Conservation (phyloP, 2,888 invertebrate genomes). For the Hydrotaea diabolus region DNA sequence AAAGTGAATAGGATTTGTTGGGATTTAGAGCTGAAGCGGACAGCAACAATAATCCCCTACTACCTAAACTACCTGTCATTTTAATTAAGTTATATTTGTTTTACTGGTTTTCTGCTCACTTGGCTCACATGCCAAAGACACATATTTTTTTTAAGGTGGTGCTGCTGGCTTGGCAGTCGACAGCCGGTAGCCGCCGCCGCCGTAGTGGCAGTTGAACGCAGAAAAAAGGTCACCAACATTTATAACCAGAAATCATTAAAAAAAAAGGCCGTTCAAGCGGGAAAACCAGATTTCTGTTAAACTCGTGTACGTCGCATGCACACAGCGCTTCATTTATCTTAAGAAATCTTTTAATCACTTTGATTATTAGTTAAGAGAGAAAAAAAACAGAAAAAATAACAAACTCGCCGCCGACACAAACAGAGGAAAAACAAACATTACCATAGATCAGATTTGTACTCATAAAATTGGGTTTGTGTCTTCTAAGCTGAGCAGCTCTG, state of each 20-base stretch:
- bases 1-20: slow-evolving; percentile 2
- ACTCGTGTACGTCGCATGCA: background rate
- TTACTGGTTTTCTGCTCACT: slow-evolving; percentile 2
- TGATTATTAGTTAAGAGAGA: slow-evolving; percentile 14
- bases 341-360: slow-evolving; percentile 37
- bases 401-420: too few species aligned
- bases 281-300: slow-evolving; percentile 32
- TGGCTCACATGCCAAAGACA: background rate
- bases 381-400: background rate
- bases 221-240: background rate
- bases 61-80: slow-evolving; percentile 33
- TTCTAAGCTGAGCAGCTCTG: too few species aligned
- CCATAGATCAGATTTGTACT: background rate
- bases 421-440: background rate
- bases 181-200: background rate
- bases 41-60: background rate
- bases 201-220: too few species aligned
- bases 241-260: background rate
- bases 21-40: too few species aligned
- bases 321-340: background rate
- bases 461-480: background rate
- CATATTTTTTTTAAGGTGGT: background rate
- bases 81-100: slow-evolving; percentile 41
- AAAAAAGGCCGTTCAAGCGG: background rate
- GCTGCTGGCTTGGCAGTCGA: background rate